Percentiles rank a stretch among this genome's conserved stretches.
Evolutionary conservation across 2,797 vertebrate genomes (phyloP).

Genomic region (Glyptemys insculpta): DNA sequence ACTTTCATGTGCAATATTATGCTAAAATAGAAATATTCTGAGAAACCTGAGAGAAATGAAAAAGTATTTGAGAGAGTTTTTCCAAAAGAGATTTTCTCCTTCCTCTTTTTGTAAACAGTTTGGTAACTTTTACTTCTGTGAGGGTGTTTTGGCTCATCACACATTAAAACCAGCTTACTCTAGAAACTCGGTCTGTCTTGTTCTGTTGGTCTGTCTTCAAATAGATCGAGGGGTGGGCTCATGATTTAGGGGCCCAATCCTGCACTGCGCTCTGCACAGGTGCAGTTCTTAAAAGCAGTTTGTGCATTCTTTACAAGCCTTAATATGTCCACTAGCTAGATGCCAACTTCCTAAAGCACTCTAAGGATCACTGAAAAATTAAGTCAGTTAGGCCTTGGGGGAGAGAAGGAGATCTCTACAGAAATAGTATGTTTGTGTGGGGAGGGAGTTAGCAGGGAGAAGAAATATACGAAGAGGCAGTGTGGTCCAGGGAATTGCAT

Average conservation of each 20-base stretch:
- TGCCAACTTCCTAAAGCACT: fast-evolving
- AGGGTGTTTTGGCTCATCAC: not conserved
- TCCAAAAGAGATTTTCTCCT: not conserved
- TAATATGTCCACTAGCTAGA: fast-evolving
- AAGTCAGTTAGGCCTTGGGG: not conserved
- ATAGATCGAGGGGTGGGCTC: not conserved
- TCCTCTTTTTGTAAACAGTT: not conserved
- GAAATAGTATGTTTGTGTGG: fast-evolving
- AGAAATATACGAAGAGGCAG: not conserved
- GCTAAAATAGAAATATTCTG: not conserved
- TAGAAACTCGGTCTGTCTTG: fast-evolving
- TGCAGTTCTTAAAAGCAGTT: not conserved
- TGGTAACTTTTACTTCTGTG: not conserved
- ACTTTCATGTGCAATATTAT: fast-evolving
- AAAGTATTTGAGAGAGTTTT: not conserved
- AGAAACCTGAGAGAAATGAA: not conserved
- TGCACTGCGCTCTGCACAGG: not conserved
- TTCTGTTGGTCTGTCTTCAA: not conserved
- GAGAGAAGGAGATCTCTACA: not conserved
- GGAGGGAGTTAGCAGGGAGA: fast-evolving
- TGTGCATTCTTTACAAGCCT: fast-evolving
- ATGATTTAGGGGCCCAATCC: not conserved
- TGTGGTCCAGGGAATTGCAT: not conserved
- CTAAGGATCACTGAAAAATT: not conserved
- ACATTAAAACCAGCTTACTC: fast-evolving